Percentiles rank a stretch among this genome's conserved stretches.
These are phyloP conservation scores for Noctilio leporinus DNA, from an alignment of 2,113 vertebrate genomes.

Conservation along the genomic window DNA sequence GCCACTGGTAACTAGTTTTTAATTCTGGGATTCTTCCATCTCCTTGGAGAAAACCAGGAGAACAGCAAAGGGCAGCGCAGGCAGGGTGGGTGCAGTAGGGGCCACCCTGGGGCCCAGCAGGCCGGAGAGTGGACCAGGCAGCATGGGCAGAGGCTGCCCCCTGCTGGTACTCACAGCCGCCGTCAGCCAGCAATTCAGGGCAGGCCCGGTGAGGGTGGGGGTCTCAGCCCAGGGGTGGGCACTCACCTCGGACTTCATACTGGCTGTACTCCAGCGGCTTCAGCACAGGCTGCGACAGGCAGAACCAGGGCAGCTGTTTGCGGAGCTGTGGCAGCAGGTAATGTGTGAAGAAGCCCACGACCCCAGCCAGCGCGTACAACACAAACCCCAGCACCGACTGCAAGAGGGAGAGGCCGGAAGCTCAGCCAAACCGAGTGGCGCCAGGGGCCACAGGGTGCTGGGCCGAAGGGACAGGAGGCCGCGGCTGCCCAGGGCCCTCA, in stretches of 20 bases:
- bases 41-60: background rate
- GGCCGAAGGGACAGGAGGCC: background rate
- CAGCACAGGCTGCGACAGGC: slow-evolving; percentile 89
- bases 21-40: background rate
- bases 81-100: background rate
- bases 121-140: accelerated
- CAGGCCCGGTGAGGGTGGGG: accelerated
- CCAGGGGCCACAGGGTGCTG: background rate
- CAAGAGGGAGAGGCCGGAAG: background rate
- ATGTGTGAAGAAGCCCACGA: slow-evolving; percentile 89
- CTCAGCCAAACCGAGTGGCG: background rate
- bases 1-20: background rate
- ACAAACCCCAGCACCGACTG: slow-evolving; percentile 91
- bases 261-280: slow-evolving; percentile 91
- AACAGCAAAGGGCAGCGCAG: background rate
- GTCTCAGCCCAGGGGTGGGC: accelerated
- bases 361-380: slow-evolving; percentile 87
- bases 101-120: accelerated
- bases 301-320: slow-evolving; percentile 94
- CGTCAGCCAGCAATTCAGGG: accelerated
- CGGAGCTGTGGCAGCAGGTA: slow-evolving; percentile 92
- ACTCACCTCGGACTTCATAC: slow-evolving; percentile 92
- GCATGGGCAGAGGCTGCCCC: background rate
- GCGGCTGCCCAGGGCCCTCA: accelerated
- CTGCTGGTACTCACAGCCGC: background rate